A percentile compares a stretch with the other conserved stretches of the same genome.
These are phyloP conservation scores for Coreoperca whiteheadi DNA, from an alignment of 2,113 vertebrate genomes.

Conservation along the genomic window DNA sequence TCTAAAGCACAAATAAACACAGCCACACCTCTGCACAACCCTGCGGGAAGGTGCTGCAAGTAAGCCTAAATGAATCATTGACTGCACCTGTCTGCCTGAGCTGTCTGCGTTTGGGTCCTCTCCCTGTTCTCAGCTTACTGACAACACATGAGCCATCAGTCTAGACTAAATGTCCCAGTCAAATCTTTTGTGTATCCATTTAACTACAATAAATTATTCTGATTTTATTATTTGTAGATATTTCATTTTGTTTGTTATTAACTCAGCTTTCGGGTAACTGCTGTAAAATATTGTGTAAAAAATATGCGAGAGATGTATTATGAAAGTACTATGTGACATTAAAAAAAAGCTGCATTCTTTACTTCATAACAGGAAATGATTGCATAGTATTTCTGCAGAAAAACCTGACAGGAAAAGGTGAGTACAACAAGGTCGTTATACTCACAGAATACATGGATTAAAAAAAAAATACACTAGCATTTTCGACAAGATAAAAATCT, in stretches of 20 bases:
- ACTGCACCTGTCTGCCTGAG: too few species aligned
- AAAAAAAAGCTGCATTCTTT: not conserved
- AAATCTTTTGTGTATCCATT: not conserved
- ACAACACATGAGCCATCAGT: not conserved
- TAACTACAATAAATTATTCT: not conserved
- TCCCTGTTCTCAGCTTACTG: too few species aligned
- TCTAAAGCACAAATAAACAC: too few species aligned
- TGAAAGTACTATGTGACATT: not conserved
- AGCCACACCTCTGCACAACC: too few species aligned
- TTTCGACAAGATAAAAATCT: not conserved
- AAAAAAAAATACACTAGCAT: not conserved
- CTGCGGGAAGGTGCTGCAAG: too few species aligned
- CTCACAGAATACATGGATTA: not conserved
- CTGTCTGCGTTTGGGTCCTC: too few species aligned
- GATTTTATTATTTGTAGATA: not conserved
- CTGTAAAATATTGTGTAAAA: not conserved
- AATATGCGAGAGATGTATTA: not conserved
- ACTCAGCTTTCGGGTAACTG: not conserved
- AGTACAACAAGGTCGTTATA: not conserved
- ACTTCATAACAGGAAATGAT: accelerated
- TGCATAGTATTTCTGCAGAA: conserved; percentile 36
- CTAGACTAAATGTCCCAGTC: not conserved
- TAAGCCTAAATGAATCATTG: too few species aligned
- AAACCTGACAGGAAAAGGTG: accelerated
- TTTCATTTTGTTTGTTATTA: not conserved